Conservation (phyloP, 2,797 vertebrate species). For the Paedocypris micromegethes region DNA sequence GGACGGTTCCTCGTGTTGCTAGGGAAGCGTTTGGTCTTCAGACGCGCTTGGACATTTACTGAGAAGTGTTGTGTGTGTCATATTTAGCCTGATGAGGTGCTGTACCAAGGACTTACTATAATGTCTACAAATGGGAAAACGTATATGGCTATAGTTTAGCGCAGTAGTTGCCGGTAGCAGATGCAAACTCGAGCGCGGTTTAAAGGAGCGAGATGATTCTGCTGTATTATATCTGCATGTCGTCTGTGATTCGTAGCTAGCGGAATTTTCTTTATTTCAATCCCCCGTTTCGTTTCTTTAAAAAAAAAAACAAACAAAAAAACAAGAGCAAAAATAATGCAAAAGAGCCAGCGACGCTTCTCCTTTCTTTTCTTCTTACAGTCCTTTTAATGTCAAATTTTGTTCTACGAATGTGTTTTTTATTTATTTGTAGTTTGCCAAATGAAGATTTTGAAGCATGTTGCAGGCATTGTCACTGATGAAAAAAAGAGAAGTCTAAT, state of each 20-base stretch:
- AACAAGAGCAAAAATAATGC: constrained; percentile 65
- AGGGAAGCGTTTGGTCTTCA: constrained; percentile 59
- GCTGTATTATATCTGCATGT: constrained; percentile 85
- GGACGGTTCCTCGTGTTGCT: constrained; percentile 45
- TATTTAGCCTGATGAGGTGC: constrained; percentile 62
- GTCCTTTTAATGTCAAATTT: constrained; percentile 61
- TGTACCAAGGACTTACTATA: constrained; percentile 63
- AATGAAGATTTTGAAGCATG: constrained; percentile 73
- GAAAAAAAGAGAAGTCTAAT: constrained; percentile 57
- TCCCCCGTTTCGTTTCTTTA: constrained; percentile 45
- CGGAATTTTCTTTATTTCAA: constrained; percentile 63
- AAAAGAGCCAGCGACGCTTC: constrained; percentile 60
- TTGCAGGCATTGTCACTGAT: constrained; percentile 67
- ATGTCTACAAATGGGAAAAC: constrained; percentile 64
- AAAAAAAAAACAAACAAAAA: constrained; percentile 73
- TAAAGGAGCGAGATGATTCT: constrained; percentile 70
- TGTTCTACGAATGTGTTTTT: constrained; percentile 76
- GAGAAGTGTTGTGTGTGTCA: constrained; percentile 61
- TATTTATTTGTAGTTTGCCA: constrained; percentile 79
- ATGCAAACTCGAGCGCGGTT: constrained; percentile 46
- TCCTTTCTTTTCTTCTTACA: constrained; percentile 56
- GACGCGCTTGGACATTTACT: constrained; percentile 62
- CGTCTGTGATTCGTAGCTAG: constrained; percentile 78
- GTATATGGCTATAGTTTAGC: constrained; percentile 79
- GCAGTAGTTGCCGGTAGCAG: constrained; percentile 72